Evolutionary conservation across 2,888 invertebrate species (phyloP).

Genomic region (Erynnis tages): DNA sequence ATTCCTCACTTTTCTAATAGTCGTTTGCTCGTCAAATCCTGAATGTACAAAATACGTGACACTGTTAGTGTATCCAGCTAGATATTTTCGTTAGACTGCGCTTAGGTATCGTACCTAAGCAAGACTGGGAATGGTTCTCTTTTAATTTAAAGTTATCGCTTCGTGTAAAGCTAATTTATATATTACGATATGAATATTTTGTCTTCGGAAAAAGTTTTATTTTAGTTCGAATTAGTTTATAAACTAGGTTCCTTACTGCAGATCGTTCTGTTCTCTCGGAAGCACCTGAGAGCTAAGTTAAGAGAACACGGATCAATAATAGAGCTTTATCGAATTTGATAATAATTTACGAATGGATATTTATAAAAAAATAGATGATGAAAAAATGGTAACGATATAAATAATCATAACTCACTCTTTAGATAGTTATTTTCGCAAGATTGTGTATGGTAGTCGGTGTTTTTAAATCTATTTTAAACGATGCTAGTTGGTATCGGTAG

Average conservation of each 20-base stretch:
- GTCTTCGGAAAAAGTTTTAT: slow-evolving; percentile 28
- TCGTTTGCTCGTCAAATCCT: slow-evolving; percentile 68
- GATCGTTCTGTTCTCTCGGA: slow-evolving; percentile 43
- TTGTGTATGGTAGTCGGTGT: slow-evolving; percentile 63
- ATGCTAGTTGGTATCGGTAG: slow-evolving; percentile 63
- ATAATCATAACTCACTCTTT: slow-evolving; percentile 62
- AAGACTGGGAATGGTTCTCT: slow-evolving; percentile 50
- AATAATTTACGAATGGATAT: slow-evolving; percentile 78
- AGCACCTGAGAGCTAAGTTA: slow-evolving; percentile 54
- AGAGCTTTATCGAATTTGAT: slow-evolving; percentile 82
- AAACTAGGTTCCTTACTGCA: slow-evolving; percentile 37
- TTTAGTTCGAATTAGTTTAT: slow-evolving; percentile 35
- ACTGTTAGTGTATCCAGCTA: slow-evolving; percentile 59
- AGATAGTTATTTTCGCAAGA: slow-evolving; percentile 66
- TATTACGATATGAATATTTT: slow-evolving; percentile 29
- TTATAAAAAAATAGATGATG: slow-evolving; percentile 58
- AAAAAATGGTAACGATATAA: slow-evolving; percentile 45
- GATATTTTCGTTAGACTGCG: slow-evolving; percentile 52
- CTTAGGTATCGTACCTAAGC: slow-evolving; percentile 46
- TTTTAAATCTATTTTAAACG: slow-evolving; percentile 67
- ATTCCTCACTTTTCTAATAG: slow-evolving; percentile 23
- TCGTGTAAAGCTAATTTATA: slow-evolving; percentile 34
- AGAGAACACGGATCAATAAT: slow-evolving; percentile 79
- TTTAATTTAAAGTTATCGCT: slow-evolving; percentile 39
- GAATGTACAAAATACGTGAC: slow-evolving; percentile 71